These are phyloP conservation scores for Dendrolimus punctatus DNA, from an alignment of 1,140 invertebrate genomes.

Conservation along the genomic window DNA sequence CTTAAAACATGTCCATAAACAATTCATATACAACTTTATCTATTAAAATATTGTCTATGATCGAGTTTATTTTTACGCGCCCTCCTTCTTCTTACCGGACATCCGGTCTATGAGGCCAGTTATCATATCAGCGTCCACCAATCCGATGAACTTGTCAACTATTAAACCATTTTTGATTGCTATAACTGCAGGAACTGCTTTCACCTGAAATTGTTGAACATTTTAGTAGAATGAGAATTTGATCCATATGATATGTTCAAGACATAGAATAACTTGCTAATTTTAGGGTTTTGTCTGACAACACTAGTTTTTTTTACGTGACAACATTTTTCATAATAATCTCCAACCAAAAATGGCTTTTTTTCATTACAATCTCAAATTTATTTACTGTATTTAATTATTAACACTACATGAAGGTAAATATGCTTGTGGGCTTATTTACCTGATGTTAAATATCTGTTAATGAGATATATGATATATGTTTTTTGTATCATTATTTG, in stretches of 20 bases:
- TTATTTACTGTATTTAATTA: too few relatives aligned
- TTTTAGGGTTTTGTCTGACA: background rate
- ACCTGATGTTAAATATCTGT: too few relatives aligned
- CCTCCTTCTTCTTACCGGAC: constrained; percentile 59
- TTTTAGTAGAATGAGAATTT: constrained; percentile 72
- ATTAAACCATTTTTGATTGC: constrained; percentile 91
- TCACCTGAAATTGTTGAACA: constrained; percentile 73
- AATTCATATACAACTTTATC: too few relatives aligned
- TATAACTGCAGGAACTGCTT: constrained; percentile 92
- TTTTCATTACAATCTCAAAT: too few relatives aligned
- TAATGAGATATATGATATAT: too few relatives aligned
- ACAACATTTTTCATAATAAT: too few relatives aligned
- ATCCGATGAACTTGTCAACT: constrained; percentile 93
- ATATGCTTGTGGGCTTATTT: too few relatives aligned
- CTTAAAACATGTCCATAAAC: too few relatives aligned
- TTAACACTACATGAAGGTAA: too few relatives aligned
- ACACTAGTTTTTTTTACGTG: background rate
- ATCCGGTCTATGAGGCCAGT: constrained; percentile 87
- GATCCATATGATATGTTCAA: constrained; percentile 5
- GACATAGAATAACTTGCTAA: background rate
- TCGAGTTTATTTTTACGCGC: constrained; percentile 21
- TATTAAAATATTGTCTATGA: too few relatives aligned
- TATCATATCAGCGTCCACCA: constrained; percentile 89
- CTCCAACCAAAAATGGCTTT: too few relatives aligned
- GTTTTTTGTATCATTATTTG: too few relatives aligned